These are phyloP conservation scores for Eriocheir sinensis DNA, from an alignment of 1,140 invertebrate species.

Conservation along the genomic window DNA sequence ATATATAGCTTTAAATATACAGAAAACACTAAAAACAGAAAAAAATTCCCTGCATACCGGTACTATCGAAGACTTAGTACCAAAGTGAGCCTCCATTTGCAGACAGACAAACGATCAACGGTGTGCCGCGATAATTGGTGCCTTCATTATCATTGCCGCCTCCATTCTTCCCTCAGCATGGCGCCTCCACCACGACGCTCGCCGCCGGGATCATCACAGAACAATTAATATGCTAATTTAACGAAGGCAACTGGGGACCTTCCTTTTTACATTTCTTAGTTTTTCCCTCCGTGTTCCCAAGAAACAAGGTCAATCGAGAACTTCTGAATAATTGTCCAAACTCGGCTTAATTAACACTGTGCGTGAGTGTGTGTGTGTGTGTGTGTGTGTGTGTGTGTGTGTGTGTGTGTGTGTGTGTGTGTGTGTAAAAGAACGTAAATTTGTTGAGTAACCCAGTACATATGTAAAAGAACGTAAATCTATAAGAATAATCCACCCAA, in stretches of 20 bases:
- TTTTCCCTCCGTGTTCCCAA: constrained; percentile 60
- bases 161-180: background rate
- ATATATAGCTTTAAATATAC: no score
- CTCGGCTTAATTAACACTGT: constrained; percentile 75
- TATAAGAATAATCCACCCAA: no score
- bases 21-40: no score
- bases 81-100: no score
- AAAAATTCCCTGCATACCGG: no score
- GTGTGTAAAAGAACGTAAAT: constrained; percentile 30
- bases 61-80: no score
- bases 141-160: background rate
- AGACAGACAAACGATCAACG: no score
- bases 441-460: no score
- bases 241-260: constrained; percentile 74
- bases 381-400: constrained; percentile 60
- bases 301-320: constrained; percentile 76
- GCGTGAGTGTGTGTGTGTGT: constrained; percentile 56
- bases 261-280: constrained; percentile 57
- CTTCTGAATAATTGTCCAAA: constrained; percentile 76
- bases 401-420: constrained; percentile 12
- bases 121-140: background rate
- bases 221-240: constrained; percentile 77
- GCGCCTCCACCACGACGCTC: constrained; percentile 1
- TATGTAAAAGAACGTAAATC: no score
- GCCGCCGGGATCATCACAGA: constrained; percentile 71